phyloP scores from a whole-genome alignment of 2,888 invertebrate species.

The Dastarcus helophoroides region DNA sequence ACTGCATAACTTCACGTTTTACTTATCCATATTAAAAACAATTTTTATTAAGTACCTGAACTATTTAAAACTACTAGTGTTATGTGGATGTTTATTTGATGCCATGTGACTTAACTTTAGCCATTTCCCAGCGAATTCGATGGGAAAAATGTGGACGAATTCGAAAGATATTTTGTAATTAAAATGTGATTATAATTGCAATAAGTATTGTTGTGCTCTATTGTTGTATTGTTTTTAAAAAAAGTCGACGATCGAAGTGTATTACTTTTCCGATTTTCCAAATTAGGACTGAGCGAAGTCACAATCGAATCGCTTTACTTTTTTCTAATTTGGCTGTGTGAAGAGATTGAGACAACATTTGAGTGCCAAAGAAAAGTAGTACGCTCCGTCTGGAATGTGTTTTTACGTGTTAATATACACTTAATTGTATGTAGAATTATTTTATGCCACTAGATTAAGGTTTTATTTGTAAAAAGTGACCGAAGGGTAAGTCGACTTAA shows the following conservation, averaged over 20 bases:
- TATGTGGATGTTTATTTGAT: too few relatives aligned
- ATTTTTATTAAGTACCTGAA: too few relatives aligned
- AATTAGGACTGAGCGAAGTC: background rate
- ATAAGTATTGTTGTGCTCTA: constrained; percentile 32
- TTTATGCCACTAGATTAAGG: too few relatives aligned
- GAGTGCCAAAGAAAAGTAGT: constrained; percentile 26
- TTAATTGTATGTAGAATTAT: constrained; percentile 2
- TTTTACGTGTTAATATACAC: too few relatives aligned
- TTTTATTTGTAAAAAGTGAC: background rate
- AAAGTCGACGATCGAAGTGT: constrained; percentile 10
- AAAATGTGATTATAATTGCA: constrained; percentile 32
- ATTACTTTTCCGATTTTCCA: constrained; percentile 11
- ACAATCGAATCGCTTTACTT: background rate
- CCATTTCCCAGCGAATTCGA: too few relatives aligned
- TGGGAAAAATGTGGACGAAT: constrained; percentile 11
- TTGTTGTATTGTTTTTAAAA: constrained; percentile 18
- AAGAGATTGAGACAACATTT: constrained; percentile 14
- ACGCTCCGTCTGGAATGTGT: too few relatives aligned
- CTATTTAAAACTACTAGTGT: too few relatives aligned
- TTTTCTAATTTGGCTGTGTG: background rate
- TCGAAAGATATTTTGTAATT: constrained; percentile 15
- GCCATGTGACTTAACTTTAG: too few relatives aligned
- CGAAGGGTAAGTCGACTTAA: too few relatives aligned
- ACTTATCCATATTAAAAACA: too few relatives aligned
- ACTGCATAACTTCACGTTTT: too few relatives aligned